phyloP scores from a whole-genome alignment of 2,888 invertebrate genomes.

The Zonitis immaculata region DNA sequence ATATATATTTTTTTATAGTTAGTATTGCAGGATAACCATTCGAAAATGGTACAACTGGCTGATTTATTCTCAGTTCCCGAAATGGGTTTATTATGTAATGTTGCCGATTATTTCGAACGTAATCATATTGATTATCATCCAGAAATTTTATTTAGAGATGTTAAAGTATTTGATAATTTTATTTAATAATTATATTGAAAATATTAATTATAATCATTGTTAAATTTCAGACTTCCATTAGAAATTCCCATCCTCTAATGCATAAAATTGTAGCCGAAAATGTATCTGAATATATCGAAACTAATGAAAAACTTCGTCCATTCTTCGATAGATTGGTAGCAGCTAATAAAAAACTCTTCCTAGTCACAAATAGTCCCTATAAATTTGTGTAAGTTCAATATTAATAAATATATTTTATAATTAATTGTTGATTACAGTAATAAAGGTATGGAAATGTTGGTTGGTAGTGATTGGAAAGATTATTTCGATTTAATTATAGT shows the following conservation, averaged over 20 bases:
- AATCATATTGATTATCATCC: slow-evolving; percentile 92
- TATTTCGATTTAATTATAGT: slow-evolving; percentile 93
- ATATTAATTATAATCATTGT: background rate
- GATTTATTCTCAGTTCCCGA: slow-evolving; percentile 97
- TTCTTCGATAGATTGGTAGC: slow-evolving; percentile 72
- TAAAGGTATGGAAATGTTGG: slow-evolving; percentile 84
- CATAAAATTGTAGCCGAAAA: slow-evolving; percentile 82
- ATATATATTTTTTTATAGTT: slow-evolving; percentile 32
- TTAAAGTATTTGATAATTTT: slow-evolving; percentile 60
- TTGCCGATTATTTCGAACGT: slow-evolving; percentile 86
- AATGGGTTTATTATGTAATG: slow-evolving; percentile 89
- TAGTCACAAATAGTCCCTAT: slow-evolving; percentile 95
- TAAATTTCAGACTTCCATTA: slow-evolving; percentile 70
- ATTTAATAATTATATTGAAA: background rate
- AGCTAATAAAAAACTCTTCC: slow-evolving; percentile 81
- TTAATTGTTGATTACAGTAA: slow-evolving; percentile 56
- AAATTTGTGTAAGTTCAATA: slow-evolving; percentile 62
- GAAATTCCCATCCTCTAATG: slow-evolving; percentile 83
- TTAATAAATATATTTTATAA: background rate
- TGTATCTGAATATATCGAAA: slow-evolving; percentile 73
- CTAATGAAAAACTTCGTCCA: slow-evolving; percentile 64
- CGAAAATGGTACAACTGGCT: slow-evolving; percentile 89
- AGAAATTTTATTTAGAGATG: slow-evolving; percentile 91
- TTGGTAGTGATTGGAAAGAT: slow-evolving; percentile 83
- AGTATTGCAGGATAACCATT: slow-evolving; percentile 51